These are phyloP conservation scores for Caenorhabditis sp. DNA, from an alignment of 2,888 invertebrate species.

Conservation along the genomic window DNA sequence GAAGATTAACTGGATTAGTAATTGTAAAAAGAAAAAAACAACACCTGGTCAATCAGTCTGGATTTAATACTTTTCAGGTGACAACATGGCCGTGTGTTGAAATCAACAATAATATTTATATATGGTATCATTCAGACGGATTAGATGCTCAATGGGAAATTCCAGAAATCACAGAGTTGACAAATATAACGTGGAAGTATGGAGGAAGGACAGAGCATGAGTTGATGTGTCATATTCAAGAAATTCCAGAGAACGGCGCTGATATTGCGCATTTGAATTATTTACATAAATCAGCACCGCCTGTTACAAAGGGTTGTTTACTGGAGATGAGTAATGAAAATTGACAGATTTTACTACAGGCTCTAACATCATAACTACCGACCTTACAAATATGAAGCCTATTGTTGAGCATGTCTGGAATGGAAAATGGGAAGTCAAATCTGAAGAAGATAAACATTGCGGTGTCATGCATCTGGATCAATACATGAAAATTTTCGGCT, in stretches of 20 bases:
- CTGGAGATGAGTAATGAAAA: background rate
- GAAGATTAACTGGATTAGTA: background rate
- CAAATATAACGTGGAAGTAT: constrained; percentile 76
- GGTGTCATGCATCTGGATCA: constrained; percentile 78
- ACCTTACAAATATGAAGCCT: constrained; percentile 49
- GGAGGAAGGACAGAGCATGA: constrained; percentile 82
- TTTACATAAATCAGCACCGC: constrained; percentile 75
- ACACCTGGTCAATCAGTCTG: no score
- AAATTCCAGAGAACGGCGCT: constrained; percentile 89
- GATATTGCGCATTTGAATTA: constrained; percentile 83
- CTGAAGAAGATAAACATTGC: constrained; percentile 76
- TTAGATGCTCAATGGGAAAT: constrained; percentile 79
- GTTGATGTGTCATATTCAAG: constrained; percentile 74
- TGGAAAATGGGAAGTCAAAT: constrained; percentile 76
- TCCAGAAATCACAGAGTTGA: constrained; percentile 75
- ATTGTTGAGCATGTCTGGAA: constrained; percentile 75
- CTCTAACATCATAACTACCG: constrained; percentile 52
- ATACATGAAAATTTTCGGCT: constrained; percentile 49
- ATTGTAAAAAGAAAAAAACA: no score
- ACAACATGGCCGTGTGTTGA: constrained; percentile 80
- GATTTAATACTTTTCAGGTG: constrained; percentile 65
- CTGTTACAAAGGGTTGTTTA: constrained; percentile 13
- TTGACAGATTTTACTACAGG: constrained; percentile 20
- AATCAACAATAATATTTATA: constrained; percentile 80
- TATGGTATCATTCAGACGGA: constrained; percentile 84